These are phyloP conservation scores for Adelges cooleyi DNA, from an alignment of 1,140 invertebrate genomes.

Conservation along the genomic window DNA sequence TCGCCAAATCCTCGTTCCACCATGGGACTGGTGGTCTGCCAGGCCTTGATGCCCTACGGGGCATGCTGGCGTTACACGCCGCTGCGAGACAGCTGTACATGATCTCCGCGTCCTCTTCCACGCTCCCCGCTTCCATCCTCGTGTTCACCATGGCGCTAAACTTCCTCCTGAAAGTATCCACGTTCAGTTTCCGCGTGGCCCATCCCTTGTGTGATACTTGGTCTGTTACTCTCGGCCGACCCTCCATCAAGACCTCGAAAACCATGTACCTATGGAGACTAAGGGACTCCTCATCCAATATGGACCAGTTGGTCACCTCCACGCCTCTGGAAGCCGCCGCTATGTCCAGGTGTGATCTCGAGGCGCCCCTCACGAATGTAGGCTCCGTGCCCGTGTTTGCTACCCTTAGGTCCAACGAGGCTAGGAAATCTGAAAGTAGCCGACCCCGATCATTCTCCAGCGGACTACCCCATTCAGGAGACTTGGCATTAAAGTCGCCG, in stretches of 20 bases:
- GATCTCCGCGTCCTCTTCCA: neutral
- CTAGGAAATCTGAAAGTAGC: neutral
- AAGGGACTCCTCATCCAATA: neutral
- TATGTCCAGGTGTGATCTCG: too few relatives aligned
- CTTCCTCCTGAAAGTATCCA: too few relatives aligned
- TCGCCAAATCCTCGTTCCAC: neutral
- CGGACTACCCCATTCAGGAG: neutral
- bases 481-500: neutral
- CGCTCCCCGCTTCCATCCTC: rapidly evolving
- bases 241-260: neutral
- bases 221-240: neutral
- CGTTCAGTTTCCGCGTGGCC: neutral
- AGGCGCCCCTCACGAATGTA: too few relatives aligned
- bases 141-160: too few relatives aligned
- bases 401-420: neutral
- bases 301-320: neutral
- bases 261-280: neutral
- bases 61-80: neutral
- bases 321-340: neutral
- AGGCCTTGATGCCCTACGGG: neutral
- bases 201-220: neutral
- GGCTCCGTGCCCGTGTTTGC: neutral
- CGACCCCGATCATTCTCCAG: neutral
- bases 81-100: neutral
- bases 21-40: neutral